Evolutionary conservation across 2,113 vertebrate species (phyloP).

Genomic region (Gavia stellata): DNA sequence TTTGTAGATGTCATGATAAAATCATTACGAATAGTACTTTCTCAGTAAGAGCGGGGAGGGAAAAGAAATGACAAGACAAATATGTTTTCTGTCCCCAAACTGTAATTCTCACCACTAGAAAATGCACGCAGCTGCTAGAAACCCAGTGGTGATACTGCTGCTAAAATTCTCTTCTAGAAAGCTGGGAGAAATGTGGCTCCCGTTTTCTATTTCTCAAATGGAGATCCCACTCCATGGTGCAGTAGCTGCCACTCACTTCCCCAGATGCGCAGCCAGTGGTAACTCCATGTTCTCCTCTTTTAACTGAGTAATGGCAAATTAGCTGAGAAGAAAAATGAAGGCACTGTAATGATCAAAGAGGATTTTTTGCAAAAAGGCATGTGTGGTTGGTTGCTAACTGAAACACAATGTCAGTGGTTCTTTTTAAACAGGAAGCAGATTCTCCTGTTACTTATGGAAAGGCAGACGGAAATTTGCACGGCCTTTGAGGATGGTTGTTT

Average conservation of each 20-base stretch:
- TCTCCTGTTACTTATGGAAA: neutral
- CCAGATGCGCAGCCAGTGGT: neutral
- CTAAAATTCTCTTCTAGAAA: neutral
- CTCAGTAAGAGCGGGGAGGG: neutral
- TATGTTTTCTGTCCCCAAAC: neutral
- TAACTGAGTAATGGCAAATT: neutral
- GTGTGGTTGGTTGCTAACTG: constrained; percentile 27
- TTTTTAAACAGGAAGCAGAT: neutral
- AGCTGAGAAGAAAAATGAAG: neutral
- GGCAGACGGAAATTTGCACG: accelerated
- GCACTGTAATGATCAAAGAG: constrained; percentile 9
- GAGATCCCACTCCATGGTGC: neutral
- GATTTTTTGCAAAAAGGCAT: neutral
- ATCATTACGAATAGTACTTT: neutral
- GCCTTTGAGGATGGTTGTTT: neutral
- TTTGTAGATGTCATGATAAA: neutral
- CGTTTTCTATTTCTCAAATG: neutral
- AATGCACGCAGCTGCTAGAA: neutral
- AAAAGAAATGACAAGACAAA: neutral
- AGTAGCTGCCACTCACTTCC: neutral
- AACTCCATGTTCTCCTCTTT: neutral
- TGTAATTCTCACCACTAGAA: neutral
- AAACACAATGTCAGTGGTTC: constrained; percentile 18
- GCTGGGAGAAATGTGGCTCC: neutral
- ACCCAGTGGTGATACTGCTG: neutral